Evolutionary conservation across 2,113 vertebrate genomes (phyloP).

Genomic region (Globicephala melas): DNA sequence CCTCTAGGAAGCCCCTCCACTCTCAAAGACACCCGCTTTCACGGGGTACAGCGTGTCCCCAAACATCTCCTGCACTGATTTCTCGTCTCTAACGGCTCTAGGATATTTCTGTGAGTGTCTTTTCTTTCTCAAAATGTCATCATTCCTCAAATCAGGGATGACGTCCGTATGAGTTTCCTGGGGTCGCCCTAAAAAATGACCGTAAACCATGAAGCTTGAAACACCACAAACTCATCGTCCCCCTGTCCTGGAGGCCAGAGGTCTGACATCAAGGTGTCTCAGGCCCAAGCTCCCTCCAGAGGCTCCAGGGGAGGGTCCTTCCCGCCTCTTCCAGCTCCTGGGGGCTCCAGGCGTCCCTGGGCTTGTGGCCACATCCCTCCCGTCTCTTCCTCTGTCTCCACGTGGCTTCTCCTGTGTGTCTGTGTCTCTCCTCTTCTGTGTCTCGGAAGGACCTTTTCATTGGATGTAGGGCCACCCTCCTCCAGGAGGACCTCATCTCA

Average conservation of each 20-base stretch:
- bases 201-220: neutral
- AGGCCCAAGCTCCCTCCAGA: neutral
- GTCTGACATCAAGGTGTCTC: neutral
- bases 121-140: neutral
- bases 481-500: neutral
- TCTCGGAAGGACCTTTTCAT: neutral
- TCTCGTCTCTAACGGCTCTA: neutral
- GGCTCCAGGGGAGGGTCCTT: neutral
- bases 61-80: neutral
- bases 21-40: neutral
- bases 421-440: neutral
- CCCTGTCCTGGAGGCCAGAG: neutral
- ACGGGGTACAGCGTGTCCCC: neutral
- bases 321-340: neutral
- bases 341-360: neutral
- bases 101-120: neutral
- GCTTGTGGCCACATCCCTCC: neutral
- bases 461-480: neutral
- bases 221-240: neutral
- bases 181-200: too few species aligned
- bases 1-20: neutral
- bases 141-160: neutral
- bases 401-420: neutral
- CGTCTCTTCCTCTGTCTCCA: neutral
- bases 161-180: neutral